Evolutionary conservation across 2,888 invertebrate genomes (phyloP).

Genomic region (Lasioglossum calceatum): DNA sequence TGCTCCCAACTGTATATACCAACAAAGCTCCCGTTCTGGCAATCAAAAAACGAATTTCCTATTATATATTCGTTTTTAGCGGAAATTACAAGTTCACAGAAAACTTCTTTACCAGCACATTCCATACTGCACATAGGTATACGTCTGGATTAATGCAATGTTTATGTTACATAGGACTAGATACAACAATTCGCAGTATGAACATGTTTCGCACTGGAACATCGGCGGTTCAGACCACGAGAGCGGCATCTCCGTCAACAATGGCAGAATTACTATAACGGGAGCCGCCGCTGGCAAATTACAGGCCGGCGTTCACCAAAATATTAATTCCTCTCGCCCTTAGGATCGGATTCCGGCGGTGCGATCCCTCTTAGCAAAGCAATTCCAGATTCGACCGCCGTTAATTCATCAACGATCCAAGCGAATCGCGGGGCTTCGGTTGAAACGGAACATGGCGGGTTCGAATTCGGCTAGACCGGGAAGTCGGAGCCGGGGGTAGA

Average conservation of each 20-base stretch:
- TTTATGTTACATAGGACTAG: not conserved
- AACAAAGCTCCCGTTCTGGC: no score
- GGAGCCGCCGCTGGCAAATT: not conserved
- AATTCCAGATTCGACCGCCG: not conserved
- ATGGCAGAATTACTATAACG: not conserved
- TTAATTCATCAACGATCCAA: constrained; percentile 22
- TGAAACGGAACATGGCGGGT: constrained; percentile 25
- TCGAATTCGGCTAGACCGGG: not conserved
- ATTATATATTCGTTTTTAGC: no score
- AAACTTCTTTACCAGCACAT: no score
- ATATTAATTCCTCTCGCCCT: constrained; percentile 11
- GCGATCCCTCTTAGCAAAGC: not conserved
- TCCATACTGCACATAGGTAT: no score
- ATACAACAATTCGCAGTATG: not conserved
- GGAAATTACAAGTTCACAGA: no score
- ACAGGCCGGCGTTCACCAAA: not conserved
- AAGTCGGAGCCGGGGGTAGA: not conserved
- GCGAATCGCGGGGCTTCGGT: not conserved
- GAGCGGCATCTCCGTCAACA: not conserved
- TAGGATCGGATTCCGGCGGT: not conserved
- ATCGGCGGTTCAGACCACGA: not conserved
- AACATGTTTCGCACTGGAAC: not conserved
- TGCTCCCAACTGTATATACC: no score
- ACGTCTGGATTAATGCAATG: no score
- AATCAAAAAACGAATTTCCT: no score